Evolutionary conservation across 2,797 vertebrate species (phyloP), one percentile per base, ranked within the genome.

Genomic region (Manis pentadactyla): DNA sequence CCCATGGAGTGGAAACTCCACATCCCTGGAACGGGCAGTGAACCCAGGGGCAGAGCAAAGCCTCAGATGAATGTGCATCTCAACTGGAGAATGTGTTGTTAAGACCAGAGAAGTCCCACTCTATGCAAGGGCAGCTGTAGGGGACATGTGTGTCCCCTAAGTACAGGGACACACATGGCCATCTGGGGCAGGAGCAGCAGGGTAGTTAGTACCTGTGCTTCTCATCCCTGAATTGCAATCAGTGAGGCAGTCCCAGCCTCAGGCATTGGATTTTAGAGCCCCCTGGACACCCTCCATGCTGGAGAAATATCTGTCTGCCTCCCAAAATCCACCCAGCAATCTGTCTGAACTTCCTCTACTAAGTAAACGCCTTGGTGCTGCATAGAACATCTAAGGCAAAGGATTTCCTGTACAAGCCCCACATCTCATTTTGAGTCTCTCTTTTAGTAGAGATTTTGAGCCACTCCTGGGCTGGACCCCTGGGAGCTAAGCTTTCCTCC

Each of bases 111-210:
- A 2, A 7, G 27, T 7, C 77, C 11, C 13, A 4, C 25, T 18
- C 6, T 21, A 14, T 7, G 11, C 46, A 46, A n/a, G 31, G 9
- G 23, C 21, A 31, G n/a, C 21, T 27, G 1, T 23, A 49, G 27
- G 59, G 81, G 55, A 25, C 46, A 46, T 46, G 46, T 46, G 46
- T 46, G 46, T 46, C 46, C 63, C 14, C 17, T 5, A 15, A 39
- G 21, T 4, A 4, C 42, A 7, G 29, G 57, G 39, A 17, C 2
- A 3, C 2, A 2, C 17, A 0, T 6, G 55, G 21, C 12, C 3
- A 8, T 46, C 61, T 49, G 31, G 25, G 9, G 21, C 7, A 13
- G 37, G 18, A 12, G 9, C 51, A 73, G 55, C 4, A 46, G 55
- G 3, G 6, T 39, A 31, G 10, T 11, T 5, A 64, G 39, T 31